Base-by-base conservation (phyloP, 2,113 vertebrate genomes). In the Cisticola juncidis region DNA sequence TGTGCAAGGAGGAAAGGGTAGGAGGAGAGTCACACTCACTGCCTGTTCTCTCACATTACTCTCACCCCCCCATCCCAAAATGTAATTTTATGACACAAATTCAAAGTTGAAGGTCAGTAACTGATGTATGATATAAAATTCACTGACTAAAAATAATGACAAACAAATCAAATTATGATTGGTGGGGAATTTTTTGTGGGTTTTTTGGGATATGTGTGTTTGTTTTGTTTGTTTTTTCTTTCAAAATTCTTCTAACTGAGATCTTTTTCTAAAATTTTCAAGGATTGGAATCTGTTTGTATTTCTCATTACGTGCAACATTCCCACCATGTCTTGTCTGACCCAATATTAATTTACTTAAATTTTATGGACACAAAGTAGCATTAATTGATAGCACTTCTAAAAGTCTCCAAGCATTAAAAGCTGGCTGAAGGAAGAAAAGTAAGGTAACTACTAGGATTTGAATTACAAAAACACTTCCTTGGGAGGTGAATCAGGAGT, bases 171-270 rank as follows among this genome's bases (percentile, higher is more conserved):
- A 44, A 45, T 69, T 48, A 36, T 42, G 4, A 16, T 62, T 54
- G 12, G 23, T 44, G 19, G 4, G 5, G 5, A 0, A 0, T n/a
- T 38, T 38, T n/a, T 25, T 36, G 19, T 24, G 14, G 0, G 1
- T 44, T 28, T 11, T n/a, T 8, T 4, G 4, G 9, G 10, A 25
- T 9, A 1, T 16, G 9, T 22, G 5, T 5, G 11, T 24, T 35
- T 33, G 6, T 2, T 66, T 36, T 18, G 18, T 42, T 79, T 31
- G 17, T 29, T 48, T 58, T 66, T 80, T 29, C 7, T 62, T 95
- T 72, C 26, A 8, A 56, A 83, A 54, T 85, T 78, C n/a, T 90
- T 18, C 20, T 36, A 61, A 2, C 6, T 73, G 26, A 11, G 8
- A n/a, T 70, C 14, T 74, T 53, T 65, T 22, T 71, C 48, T 26